Evolutionary conservation across 2,888 invertebrate genomes (phyloP).

Genomic region (Periphyllus acericola): DNA sequence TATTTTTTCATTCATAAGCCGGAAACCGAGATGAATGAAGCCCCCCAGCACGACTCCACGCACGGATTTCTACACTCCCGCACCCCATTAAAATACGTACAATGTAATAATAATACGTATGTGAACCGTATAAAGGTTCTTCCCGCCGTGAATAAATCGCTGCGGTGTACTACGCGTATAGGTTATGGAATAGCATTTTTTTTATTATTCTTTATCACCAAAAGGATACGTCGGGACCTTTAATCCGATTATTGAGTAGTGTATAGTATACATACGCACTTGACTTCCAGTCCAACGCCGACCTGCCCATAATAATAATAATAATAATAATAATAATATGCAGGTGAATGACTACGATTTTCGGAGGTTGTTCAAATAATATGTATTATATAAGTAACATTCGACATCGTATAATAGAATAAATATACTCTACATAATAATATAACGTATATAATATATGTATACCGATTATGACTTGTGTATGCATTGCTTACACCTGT

Average conservation of each 20-base stretch:
- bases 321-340: slow-evolving; percentile 14
- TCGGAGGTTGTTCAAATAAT: slow-evolving; percentile 11
- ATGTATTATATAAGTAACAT: background rate
- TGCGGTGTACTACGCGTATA: slow-evolving; percentile 3
- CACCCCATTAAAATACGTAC: slow-evolving; percentile 54
- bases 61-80: slow-evolving; percentile 49
- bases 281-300: slow-evolving; percentile 12
- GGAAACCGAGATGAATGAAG: slow-evolving; percentile 60
- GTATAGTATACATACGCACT: slow-evolving; percentile 18
- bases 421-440: background rate
- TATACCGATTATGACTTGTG: no score
- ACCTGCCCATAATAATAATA: slow-evolving; percentile 9
- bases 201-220: slow-evolving; percentile 17
- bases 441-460: background rate
- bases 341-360: slow-evolving; percentile 33
- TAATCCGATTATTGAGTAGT: slow-evolving; percentile 54
- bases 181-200: background rate
- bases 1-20: slow-evolving; percentile 58
- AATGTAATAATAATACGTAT: slow-evolving; percentile 43
- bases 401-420: background rate
- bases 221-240: slow-evolving; percentile 53
- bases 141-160: slow-evolving; percentile 58
- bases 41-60: slow-evolving; percentile 56
- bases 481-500: no score
- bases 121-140: slow-evolving; percentile 42